phyloP scores from a whole-genome alignment of 2,888 invertebrate genomes.

The Drosophila pseudotalamancana region DNA sequence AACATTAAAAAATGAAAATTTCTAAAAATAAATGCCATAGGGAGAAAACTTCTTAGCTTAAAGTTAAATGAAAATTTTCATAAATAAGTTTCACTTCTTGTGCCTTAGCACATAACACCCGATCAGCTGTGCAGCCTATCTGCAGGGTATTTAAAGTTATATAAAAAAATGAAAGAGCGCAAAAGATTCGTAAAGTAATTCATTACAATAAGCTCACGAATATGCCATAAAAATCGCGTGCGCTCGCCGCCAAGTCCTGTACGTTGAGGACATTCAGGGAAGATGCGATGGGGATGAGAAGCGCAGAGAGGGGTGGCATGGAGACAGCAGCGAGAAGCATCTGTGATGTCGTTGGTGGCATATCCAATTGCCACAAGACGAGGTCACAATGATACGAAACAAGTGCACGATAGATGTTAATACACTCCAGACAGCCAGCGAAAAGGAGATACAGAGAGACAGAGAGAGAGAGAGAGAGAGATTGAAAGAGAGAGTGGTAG shows the following conservation, averaged over 20 bases:
- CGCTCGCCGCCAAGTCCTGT: slow-evolving; percentile 12
- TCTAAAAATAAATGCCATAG: too few relatives aligned
- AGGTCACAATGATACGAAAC: slow-evolving; percentile 16
- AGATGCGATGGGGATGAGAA: neutral
- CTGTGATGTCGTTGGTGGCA: slow-evolving; percentile 36
- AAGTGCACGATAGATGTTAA: slow-evolving; percentile 40
- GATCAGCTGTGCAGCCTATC: neutral
- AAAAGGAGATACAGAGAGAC: neutral
- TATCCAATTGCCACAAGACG: slow-evolving; percentile 49
- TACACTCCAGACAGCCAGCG: slow-evolving; percentile 25
- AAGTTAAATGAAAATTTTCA: too few relatives aligned
- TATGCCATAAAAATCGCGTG: slow-evolving; percentile 82
- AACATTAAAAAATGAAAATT: too few relatives aligned
- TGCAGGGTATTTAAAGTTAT: slow-evolving; percentile 2
- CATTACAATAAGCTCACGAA: slow-evolving; percentile 83
- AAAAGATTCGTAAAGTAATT: slow-evolving; percentile 73
- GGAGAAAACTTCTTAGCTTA: too few relatives aligned
- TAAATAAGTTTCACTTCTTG: too few relatives aligned
- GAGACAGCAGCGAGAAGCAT: slow-evolving; percentile 10
- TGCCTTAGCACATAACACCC: neutral
- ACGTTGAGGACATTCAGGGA: slow-evolving; percentile 15
- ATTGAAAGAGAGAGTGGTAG: too few relatives aligned
- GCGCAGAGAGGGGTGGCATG: neutral
- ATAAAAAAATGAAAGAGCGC: slow-evolving; percentile 5
- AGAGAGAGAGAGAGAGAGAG: neutral